Evolutionary conservation across 2,888 invertebrate species (phyloP).

Genomic region (Hetaerina titia): DNA sequence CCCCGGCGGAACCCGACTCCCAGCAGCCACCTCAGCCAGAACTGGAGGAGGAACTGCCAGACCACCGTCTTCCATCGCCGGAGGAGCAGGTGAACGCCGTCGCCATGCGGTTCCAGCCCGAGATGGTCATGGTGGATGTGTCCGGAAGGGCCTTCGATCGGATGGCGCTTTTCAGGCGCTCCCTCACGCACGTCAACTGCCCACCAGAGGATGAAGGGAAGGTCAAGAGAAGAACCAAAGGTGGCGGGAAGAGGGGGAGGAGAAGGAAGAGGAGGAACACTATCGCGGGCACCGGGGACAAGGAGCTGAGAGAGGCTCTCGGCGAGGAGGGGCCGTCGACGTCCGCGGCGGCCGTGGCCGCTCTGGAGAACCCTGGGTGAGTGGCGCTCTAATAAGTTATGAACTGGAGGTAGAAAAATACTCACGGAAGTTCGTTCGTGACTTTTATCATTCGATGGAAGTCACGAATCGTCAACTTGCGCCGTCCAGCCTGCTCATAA

Average conservation of each 20-base stretch:
- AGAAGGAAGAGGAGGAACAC: slow-evolving; percentile 93
- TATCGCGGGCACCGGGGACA: slow-evolving; percentile 93
- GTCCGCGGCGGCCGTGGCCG: not conserved
- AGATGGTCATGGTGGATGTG: slow-evolving; percentile 93
- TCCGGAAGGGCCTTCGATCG: slow-evolving; percentile 93
- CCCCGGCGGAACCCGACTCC: not conserved
- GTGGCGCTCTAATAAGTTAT: not conserved
- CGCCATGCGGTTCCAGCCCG: slow-evolving; percentile 91
- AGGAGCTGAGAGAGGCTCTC: slow-evolving; percentile 86
- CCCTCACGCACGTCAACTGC: slow-evolving; percentile 83
- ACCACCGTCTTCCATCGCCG: slow-evolving; percentile 92
- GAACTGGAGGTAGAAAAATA: too few relatives aligned
- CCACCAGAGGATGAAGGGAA: slow-evolving; percentile 66
- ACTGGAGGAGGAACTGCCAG: slow-evolving; percentile 82
- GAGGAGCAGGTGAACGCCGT: slow-evolving; percentile 91
- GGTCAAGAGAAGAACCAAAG: slow-evolving; percentile 75
- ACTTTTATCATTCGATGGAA: too few relatives aligned
- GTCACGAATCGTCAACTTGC: too few relatives aligned
- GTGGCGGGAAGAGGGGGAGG: slow-evolving; percentile 86
- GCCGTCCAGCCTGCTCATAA: too few relatives aligned
- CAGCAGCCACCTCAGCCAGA: slow-evolving; percentile 77
- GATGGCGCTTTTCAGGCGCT: slow-evolving; percentile 92
- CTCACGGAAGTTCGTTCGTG: too few relatives aligned
- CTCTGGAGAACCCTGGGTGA: not conserved
- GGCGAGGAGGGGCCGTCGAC: slow-evolving; percentile 46